A percentile compares a stretch with the other conserved stretches of the same genome.
Evolutionary conservation across 2,888 invertebrate species (phyloP).

Genomic region (Nasonovia ribisnigri): DNA sequence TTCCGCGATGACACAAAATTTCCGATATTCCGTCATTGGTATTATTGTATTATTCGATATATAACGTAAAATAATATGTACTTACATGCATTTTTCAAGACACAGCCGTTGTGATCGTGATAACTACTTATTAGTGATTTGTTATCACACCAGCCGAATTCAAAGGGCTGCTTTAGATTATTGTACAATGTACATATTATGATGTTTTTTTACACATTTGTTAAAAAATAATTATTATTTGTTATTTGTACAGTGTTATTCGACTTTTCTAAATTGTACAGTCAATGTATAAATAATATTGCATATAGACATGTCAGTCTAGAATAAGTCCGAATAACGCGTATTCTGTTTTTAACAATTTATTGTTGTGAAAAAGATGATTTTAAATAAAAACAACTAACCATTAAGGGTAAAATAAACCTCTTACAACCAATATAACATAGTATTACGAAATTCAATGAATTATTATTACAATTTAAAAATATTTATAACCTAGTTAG

Average conservation of each 20-base stretch:
- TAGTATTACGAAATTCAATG: conserved; percentile 20
- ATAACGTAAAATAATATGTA: background rate
- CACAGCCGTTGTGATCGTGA: background rate
- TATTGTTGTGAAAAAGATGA: background rate
- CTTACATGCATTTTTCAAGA: background rate
- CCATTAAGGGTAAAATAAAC: background rate
- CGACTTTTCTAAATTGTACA: background rate
- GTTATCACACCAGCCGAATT: background rate
- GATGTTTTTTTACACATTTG: background rate
- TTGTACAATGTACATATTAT: background rate
- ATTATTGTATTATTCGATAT: background rate
- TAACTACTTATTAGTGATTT: background rate
- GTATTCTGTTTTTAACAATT: background rate
- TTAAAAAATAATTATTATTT: background rate
- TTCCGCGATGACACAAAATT: background rate
- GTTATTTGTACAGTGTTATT: background rate
- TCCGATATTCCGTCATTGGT: background rate
- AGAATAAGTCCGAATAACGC: too few species aligned
- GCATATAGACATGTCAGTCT: too few species aligned
- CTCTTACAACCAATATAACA: background rate
- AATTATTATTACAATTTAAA: conserved; percentile 19
- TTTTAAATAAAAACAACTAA: background rate
- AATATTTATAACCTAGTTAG: conserved; percentile 32
- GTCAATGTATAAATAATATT: background rate
- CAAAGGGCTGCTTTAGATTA: background rate